Conservation (phyloP, 1,140 invertebrate genomes). For the Neelides sp. region DNA sequence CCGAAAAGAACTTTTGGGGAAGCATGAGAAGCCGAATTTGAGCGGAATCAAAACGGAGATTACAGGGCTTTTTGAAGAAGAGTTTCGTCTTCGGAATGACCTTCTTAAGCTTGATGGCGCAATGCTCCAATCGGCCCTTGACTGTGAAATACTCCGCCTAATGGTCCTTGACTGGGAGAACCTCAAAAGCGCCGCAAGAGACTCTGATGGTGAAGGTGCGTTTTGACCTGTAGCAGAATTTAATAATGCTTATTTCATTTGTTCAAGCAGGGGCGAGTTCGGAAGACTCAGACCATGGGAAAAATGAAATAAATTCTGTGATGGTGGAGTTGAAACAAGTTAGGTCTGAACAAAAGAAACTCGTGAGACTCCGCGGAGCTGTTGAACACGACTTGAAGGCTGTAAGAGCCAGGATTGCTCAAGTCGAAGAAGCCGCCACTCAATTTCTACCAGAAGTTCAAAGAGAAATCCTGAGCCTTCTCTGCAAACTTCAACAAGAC, state of each 20-base stretch:
- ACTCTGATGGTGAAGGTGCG: slow-evolving; percentile 21
- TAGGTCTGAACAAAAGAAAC: slow-evolving; percentile 57
- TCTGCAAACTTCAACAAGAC: slow-evolving; percentile 76
- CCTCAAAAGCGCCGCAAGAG: slow-evolving; percentile 15
- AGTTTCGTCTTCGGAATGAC: slow-evolving; percentile 27
- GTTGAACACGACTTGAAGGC: slow-evolving; percentile 47
- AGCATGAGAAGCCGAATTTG: slow-evolving; percentile 20
- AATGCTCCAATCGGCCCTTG: slow-evolving; percentile 27
- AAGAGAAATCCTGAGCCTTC: slow-evolving; percentile 64
- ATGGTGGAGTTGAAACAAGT: slow-evolving; percentile 65
- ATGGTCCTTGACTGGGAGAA: slow-evolving; percentile 31
- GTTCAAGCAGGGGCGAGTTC: neutral
- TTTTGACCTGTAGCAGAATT: neutral
- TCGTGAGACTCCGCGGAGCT: slow-evolving; percentile 63
- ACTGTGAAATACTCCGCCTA: slow-evolving; percentile 28
- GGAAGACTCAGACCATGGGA: slow-evolving; percentile 22
- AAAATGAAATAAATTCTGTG: slow-evolving; percentile 53
- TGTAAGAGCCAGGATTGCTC: slow-evolving; percentile 55
- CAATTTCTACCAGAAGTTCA: slow-evolving; percentile 53
- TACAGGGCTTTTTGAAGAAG: slow-evolving; percentile 23
- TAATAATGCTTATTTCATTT: neutral
- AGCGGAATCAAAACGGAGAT: slow-evolving; percentile 22
- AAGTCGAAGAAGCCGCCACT: slow-evolving; percentile 52
- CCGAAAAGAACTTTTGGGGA: neutral
- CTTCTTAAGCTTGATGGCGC: slow-evolving; percentile 29